Conservation (phyloP, 1,140 invertebrate genomes). For the Caenorhabditis briggsae region DNA sequence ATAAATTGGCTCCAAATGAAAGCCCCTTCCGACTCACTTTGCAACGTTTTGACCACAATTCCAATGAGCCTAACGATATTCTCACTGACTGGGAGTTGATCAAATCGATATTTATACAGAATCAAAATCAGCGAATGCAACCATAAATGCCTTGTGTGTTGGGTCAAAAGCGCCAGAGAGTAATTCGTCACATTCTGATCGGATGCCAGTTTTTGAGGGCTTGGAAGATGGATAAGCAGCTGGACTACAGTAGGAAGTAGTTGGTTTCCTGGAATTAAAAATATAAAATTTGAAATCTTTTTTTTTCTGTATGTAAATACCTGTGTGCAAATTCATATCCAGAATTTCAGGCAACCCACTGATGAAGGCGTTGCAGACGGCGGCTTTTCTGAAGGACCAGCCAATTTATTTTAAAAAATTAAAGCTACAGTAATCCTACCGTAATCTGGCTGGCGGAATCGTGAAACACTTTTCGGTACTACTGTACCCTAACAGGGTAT, state of each 20-base stretch:
- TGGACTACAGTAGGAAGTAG: slow-evolving; percentile 88
- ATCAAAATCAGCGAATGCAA: slow-evolving; percentile 92
- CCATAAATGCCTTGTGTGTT: slow-evolving; percentile 89
- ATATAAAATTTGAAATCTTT: slow-evolving; percentile 80
- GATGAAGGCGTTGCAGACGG: slow-evolving; percentile 95
- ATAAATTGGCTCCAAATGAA: too few relatives aligned
- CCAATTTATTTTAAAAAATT: not conserved
- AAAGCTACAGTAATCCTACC: slow-evolving; percentile 80
- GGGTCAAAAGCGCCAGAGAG: slow-evolving; percentile 89
- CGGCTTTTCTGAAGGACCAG: slow-evolving; percentile 83
- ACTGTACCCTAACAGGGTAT: slow-evolving; percentile 92
- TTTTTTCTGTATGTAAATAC: slow-evolving; percentile 92
- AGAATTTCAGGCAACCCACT: slow-evolving; percentile 85
- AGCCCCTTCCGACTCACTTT: slow-evolving; percentile 85
- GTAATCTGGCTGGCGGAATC: slow-evolving; percentile 87
- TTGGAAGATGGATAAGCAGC: slow-evolving; percentile 89
- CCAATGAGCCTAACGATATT: slow-evolving; percentile 87
- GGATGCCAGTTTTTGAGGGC: slow-evolving; percentile 82
- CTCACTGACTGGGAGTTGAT: slow-evolving; percentile 85
- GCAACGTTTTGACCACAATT: slow-evolving; percentile 93
- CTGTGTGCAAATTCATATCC: slow-evolving; percentile 81
- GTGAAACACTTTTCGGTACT: slow-evolving; percentile 90
- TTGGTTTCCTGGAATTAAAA: slow-evolving; percentile 61
- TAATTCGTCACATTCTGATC: slow-evolving; percentile 82
- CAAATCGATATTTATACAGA: slow-evolving; percentile 97